These are phyloP conservation scores for Ichneumoninae sp. DNA, from an alignment of 2,888 invertebrate genomes.

Conservation along the genomic window DNA sequence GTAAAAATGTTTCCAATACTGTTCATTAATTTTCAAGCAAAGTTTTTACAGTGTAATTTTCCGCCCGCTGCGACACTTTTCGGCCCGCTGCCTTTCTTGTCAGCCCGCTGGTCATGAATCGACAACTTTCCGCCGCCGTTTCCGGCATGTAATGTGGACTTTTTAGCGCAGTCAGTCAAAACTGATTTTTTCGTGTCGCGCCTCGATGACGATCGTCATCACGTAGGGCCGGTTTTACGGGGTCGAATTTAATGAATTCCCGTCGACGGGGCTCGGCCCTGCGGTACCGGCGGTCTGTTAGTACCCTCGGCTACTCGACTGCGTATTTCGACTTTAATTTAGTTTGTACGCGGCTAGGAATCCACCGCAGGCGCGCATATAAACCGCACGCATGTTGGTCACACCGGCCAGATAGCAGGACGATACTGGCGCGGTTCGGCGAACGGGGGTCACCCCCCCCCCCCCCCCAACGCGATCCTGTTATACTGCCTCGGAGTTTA, in stretches of 20 bases:
- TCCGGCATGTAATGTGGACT: no score
- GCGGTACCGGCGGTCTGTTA: conserved; percentile 4
- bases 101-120: no score
- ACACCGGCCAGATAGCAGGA: not conserved
- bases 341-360: conserved; percentile 44
- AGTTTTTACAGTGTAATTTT: no score
- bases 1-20: no score
- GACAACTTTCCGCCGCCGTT: no score
- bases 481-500: conserved; percentile 4
- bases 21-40: no score
- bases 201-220: conserved; percentile 8
- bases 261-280: not conserved
- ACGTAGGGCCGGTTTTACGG: not conserved
- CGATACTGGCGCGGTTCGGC: not conserved
- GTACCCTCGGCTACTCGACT: not conserved
- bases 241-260: conserved; percentile 27
- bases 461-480: not conserved
- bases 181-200: no score
- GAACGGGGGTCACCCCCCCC: not conserved
- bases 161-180: no score
- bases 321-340: conserved; percentile 52
- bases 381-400: conserved; percentile 38
- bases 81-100: no score
- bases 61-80: no score
- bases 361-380: conserved; percentile 44